Conservation (phyloP, 2,888 invertebrate species). For the Campaea margaritaria region DNA sequence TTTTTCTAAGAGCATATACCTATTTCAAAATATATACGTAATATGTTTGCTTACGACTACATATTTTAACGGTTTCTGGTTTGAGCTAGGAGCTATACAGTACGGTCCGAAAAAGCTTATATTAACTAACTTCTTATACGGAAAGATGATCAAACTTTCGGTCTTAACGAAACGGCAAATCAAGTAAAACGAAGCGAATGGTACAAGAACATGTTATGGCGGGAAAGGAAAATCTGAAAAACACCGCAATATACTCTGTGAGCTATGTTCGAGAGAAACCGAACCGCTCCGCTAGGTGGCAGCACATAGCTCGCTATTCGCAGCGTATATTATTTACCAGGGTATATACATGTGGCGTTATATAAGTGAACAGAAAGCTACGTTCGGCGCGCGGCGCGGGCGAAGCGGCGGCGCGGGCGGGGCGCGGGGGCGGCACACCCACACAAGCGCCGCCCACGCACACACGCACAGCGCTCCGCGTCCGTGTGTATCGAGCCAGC, state of each 20-base stretch:
- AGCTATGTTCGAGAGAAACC: conserved; percentile 62
- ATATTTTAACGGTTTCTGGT: too few relatives aligned
- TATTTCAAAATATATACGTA: too few relatives aligned
- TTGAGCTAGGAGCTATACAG: neutral
- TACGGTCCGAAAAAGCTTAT: neutral
- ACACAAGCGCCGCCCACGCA: conserved; percentile 50
- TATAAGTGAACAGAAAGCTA: conserved; percentile 85
- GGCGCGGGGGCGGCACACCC: conserved; percentile 42
- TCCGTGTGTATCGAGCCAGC: conserved; percentile 79
- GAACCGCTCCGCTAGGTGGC: conserved; percentile 80
- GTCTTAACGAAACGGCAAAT: conserved; percentile 36
- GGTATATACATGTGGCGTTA: conserved; percentile 79
- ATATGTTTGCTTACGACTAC: too few relatives aligned
- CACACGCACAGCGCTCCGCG: conserved; percentile 60
- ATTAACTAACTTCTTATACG: neutral
- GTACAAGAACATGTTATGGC: conserved; percentile 59
- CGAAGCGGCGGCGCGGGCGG: conserved; percentile 41
- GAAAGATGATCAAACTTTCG: conserved; percentile 20
- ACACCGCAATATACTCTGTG: conserved; percentile 59
- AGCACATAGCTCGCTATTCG: conserved; percentile 82
- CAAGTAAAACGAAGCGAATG: conserved; percentile 48
- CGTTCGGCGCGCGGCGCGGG: conserved; percentile 56
- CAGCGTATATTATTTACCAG: conserved; percentile 82
- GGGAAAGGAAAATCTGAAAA: conserved; percentile 70
- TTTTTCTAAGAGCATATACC: too few relatives aligned